Base-by-base conservation (phyloP, 2,888 invertebrate genomes). In the Saturnia pavonia region DNA sequence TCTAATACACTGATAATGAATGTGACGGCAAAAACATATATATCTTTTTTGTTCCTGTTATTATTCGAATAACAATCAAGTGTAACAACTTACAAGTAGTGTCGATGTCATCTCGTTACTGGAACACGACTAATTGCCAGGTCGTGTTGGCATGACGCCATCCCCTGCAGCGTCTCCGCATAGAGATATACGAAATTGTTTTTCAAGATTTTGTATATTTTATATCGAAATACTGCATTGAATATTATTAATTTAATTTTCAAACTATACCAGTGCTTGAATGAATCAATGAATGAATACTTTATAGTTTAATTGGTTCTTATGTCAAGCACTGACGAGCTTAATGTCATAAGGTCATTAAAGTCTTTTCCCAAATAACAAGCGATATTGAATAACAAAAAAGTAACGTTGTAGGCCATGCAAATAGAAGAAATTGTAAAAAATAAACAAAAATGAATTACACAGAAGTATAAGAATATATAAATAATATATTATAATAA, bases 111-210 rank as follows among this genome's bases (percentile, higher is more conserved):
- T 25, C 25, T 27, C 65, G 65, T 40, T 65, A 40, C 40, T 40
- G 40, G 67, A n/a, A 48, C 19, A 9, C 14, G 68, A 68, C 68
- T 68, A 68, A 68, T 68, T 68, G 68, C 68, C 27, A 14, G 19
- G 16, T 45, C 48, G 68, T 34, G 54, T 65, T 78, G 78, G 78
- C 78, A 45, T 4, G 14, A 9, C 54, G 75, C 78, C 78, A 78
- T 51, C 51, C 25, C 19, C 65, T 65, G 65, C 65, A 65, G 34
- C 66, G 72, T 72, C 68, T 54, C 72, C 54, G 57, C 72, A 69
- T 74, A 66, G 73, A 68, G 40, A 68, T 68, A 34, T 51, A 22
- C 68, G 40, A 54, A 68, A 68, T 54, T 54, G 54, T 68, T 54
- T 68, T 51, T 40, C 40, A 65, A 65, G 22, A 22, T 34, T 40